These are phyloP conservation scores for Dicaeum eximium DNA, from an alignment of 2,113 vertebrate species.

Conservation along the genomic window DNA sequence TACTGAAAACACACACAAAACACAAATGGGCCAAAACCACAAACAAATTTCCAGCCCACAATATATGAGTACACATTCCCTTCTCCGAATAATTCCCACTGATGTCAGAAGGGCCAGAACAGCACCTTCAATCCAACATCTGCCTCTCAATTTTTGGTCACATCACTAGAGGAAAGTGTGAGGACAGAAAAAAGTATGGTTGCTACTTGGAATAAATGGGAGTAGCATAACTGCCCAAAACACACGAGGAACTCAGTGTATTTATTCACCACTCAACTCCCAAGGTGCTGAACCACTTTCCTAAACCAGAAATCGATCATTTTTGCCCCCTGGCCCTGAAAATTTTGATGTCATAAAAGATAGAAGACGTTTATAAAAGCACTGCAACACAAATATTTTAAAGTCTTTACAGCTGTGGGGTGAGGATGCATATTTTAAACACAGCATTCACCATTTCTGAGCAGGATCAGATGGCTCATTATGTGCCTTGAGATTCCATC, in stretches of 20 bases:
- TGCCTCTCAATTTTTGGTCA: not conserved
- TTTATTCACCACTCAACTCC: not conserved
- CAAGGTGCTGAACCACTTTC: not conserved
- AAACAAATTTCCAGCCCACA: not conserved
- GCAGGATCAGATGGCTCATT: not conserved
- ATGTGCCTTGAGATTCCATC: not conserved
- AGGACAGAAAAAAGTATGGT: not conserved
- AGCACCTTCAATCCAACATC: not conserved
- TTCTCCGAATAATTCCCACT: not conserved
- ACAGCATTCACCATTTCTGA: not conserved
- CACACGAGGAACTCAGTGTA: accelerated
- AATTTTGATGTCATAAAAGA: not conserved
- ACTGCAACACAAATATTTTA: not conserved
- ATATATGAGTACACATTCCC: not conserved
- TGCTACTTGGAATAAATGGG: not conserved
- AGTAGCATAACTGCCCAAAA: not conserved
- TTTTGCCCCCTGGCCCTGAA: accelerated
- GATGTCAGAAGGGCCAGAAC: not conserved
- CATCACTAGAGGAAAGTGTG: not conserved
- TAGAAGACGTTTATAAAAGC: not conserved
- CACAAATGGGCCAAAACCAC: not conserved
- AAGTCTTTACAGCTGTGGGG: not conserved
- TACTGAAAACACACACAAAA: not conserved
- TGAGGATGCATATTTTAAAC: not conserved
- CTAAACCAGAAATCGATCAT: not conserved